These are phyloP conservation scores for Oncorhynchus gorbuscha DNA, from an alignment of 2,113 vertebrate species.

Conservation along the genomic window DNA sequence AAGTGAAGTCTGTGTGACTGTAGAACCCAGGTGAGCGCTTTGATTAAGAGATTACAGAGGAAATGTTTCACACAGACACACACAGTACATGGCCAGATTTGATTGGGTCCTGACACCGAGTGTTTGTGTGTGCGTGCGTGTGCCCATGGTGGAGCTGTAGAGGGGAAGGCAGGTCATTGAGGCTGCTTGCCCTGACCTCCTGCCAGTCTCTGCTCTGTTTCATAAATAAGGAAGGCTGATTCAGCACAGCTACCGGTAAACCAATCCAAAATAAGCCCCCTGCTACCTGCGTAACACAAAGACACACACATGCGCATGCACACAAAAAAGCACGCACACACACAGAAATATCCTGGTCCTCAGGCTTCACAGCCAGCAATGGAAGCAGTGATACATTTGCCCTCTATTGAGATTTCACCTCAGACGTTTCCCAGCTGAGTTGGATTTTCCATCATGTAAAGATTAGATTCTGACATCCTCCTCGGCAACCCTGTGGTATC, in stretches of 20 bases:
- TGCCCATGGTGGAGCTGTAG: constrained; percentile 1
- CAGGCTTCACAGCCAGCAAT: no score
- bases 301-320: not conserved
- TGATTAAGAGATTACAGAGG: constrained; percentile 69
- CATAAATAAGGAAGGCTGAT: constrained; percentile 46
- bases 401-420: constrained; percentile 19
- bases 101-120: no score
- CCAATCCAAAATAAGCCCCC: constrained; percentile 32
- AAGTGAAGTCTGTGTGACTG: constrained; percentile 41
- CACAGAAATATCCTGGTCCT: not conserved
- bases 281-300: not conserved
- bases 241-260: constrained; percentile 54
- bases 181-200: constrained; percentile 27
- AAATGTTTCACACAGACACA: constrained; percentile 31
- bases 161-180: constrained; percentile 38
- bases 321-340: not conserved
- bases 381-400: constrained; percentile 24
- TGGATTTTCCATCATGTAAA: constrained; percentile 14
- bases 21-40: constrained; percentile 51
- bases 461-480: constrained; percentile 5
- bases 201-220: constrained; percentile 46
- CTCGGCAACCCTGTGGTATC: constrained; percentile 20
- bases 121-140: constrained; percentile 12
- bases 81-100: not conserved
- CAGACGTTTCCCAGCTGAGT: constrained; percentile 26